Evolutionary conservation across 1,140 invertebrate genomes (phyloP).

Genomic region (Chrysoperla carnea): DNA sequence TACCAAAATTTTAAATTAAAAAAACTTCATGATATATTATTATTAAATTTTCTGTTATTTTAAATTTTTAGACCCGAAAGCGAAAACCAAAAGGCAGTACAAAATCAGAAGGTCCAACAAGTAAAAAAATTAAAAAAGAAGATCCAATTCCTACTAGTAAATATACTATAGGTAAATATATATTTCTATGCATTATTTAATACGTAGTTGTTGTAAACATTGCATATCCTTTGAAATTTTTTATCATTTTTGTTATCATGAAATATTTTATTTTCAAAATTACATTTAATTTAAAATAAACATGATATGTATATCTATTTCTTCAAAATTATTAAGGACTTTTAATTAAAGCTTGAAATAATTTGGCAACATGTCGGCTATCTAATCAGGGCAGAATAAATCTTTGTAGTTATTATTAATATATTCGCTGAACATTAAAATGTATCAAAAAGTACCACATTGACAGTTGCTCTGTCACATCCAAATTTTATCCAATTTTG

Average conservation of each 20-base stretch:
- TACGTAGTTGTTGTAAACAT: not conserved
- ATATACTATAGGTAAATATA: slow-evolving; percentile 12
- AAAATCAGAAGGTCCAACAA: not conserved
- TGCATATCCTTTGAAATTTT: not conserved
- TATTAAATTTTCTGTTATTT: slow-evolving; percentile 3
- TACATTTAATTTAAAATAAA: too few relatives aligned
- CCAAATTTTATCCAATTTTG: too few relatives aligned
- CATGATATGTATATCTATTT: too few relatives aligned
- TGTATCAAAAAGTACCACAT: too few relatives aligned
- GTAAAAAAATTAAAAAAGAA: slow-evolving; percentile 12
- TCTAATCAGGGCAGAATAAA: too few relatives aligned
- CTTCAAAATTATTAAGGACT: too few relatives aligned
- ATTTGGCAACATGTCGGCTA: too few relatives aligned
- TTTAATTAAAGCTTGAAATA: too few relatives aligned
- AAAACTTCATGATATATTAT: not conserved
- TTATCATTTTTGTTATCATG: not conserved
- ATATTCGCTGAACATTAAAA: too few relatives aligned
- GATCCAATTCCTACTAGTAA: slow-evolving; percentile 10
- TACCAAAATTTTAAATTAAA: not conserved
- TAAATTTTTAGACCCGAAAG: slow-evolving; percentile 75
- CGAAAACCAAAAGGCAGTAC: slow-evolving; percentile 65
- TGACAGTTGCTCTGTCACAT: too few relatives aligned
- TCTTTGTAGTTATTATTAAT: too few relatives aligned
- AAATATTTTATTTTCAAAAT: too few relatives aligned
- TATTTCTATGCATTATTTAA: not conserved